Conservation (phyloP, 2,888 invertebrate species). For the Platycnemis pennipes region DNA sequence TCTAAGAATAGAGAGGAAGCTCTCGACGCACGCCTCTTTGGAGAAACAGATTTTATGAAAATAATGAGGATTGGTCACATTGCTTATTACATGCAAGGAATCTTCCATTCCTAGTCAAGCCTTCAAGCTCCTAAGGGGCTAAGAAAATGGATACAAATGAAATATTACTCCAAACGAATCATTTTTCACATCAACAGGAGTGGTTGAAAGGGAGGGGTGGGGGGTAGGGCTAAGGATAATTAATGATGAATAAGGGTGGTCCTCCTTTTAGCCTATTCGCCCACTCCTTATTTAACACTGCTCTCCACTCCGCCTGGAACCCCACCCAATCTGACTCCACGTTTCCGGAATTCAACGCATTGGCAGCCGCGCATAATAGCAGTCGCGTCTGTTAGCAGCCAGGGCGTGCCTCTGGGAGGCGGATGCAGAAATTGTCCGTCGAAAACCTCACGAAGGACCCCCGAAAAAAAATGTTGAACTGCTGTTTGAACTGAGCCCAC, state of each 20-base stretch:
- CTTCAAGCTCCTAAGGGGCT: not conserved
- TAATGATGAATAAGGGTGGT: not conserved
- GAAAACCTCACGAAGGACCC: not conserved
- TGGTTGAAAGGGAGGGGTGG: not conserved
- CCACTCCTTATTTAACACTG: not conserved
- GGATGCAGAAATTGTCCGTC: not conserved
- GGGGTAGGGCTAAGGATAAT: not conserved
- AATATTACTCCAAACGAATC: not conserved
- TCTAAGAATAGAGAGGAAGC: no score
- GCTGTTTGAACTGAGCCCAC: not conserved
- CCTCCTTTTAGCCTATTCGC: not conserved
- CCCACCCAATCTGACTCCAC: not conserved
- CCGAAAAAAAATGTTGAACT: not conserved
- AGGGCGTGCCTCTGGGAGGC: slow-evolving; percentile 10
- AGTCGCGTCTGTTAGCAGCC: not conserved
- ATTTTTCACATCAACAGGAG: not conserved
- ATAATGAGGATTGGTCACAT: not conserved
- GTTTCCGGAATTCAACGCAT: slow-evolving; percentile 37
- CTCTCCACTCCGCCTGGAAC: not conserved
- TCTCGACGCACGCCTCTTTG: no score
- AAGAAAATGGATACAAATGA: not conserved
- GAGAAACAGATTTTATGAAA: not conserved
- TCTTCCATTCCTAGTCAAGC: not conserved
- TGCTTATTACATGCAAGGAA: not conserved
- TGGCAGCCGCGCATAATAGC: slow-evolving; percentile 22